phyloP scores from a whole-genome alignment of 2,888 invertebrate species.

The Drosophila prolongata region DNA sequence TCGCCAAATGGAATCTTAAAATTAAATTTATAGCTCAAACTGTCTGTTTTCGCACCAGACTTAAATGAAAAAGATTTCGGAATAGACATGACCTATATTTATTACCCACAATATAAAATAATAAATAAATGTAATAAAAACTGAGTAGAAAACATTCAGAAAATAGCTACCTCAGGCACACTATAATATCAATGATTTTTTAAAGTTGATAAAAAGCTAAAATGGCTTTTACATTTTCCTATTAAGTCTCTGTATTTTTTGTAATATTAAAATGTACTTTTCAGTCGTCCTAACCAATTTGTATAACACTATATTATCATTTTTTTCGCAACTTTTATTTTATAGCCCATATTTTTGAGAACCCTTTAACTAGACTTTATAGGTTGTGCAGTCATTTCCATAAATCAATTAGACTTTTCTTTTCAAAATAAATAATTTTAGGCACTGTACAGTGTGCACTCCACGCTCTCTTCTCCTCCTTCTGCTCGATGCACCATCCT shows the following conservation, averaged over 20 bases:
- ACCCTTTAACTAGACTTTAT: conserved; percentile 21
- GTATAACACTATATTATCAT: background rate
- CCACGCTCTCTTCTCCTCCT: background rate
- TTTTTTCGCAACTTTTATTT: background rate
- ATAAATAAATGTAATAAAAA: background rate
- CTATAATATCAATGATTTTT: too few species aligned
- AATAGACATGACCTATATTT: background rate
- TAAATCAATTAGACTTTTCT: conserved; percentile 32
- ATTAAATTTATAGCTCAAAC: background rate
- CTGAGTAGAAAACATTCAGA: too few species aligned
- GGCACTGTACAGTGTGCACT: conserved; percentile 3
- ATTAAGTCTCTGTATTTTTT: background rate
- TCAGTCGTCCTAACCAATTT: background rate
- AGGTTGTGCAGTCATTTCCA: conserved; percentile 25
- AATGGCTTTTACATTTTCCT: too few species aligned
- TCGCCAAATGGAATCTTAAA: conserved; percentile 5
- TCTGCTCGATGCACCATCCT: background rate
- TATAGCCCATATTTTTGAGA: background rate
- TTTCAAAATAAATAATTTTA: conserved; percentile 32
- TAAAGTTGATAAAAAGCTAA: too few species aligned
- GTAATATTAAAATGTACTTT: background rate
- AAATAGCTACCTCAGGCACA: too few species aligned
- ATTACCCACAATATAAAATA: background rate
- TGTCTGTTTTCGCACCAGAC: background rate
- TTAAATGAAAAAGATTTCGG: background rate